Evolutionary conservation across 1,140 invertebrate species (phyloP).

Genomic region (Tetragonula clypearis): DNA sequence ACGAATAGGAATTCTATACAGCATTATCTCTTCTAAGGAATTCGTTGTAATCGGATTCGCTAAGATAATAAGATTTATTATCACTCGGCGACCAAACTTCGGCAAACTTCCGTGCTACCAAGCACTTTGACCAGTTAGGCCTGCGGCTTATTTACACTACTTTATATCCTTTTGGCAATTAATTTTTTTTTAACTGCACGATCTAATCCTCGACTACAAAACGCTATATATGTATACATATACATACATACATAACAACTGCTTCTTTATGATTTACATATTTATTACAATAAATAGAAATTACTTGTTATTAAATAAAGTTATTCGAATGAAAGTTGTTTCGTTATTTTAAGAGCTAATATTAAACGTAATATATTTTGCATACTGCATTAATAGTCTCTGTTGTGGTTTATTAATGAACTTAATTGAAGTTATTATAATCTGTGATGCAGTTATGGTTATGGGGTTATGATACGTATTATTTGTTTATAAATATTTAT

Average conservation of each 20-base stretch:
- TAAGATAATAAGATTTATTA: slow-evolving; percentile 66
- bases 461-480: not conserved
- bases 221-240: not conserved
- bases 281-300: not conserved
- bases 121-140: not conserved
- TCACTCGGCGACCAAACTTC: slow-evolving; percentile 45
- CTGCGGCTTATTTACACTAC: not conserved
- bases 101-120: slow-evolving; percentile 53
- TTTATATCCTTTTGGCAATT: slow-evolving; percentile 25
- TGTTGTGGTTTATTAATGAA: too few relatives aligned
- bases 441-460: not conserved
- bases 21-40: too few relatives aligned
- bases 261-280: not conserved
- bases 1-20: too few relatives aligned
- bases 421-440: too few relatives aligned
- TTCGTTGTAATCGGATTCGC: slow-evolving; percentile 24
- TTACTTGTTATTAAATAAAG: not conserved
- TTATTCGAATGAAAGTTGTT: not conserved
- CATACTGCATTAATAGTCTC: too few relatives aligned
- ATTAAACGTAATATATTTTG: too few relatives aligned
- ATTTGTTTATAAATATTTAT: not conserved
- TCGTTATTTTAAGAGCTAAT: too few relatives aligned
- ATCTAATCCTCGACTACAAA: not conserved
- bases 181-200: not conserved
- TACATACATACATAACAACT: not conserved